A percentile compares a stretch with the other conserved stretches of the same genome.
These are phyloP conservation scores for Drosophila mauritiana DNA, from an alignment of 1,140 invertebrate genomes.

Conservation along the genomic window DNA sequence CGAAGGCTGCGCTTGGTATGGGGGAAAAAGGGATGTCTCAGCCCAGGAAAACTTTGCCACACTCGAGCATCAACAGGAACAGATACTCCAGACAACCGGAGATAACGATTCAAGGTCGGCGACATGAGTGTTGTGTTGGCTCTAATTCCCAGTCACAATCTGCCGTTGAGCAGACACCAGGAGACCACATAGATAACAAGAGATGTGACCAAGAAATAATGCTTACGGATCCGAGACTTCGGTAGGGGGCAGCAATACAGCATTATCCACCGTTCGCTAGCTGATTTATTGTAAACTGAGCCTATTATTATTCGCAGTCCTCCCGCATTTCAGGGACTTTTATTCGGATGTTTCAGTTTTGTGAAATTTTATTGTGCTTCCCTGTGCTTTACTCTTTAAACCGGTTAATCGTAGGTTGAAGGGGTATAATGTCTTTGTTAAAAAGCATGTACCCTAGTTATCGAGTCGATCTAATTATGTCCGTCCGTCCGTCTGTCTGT, in stretches of 20 bases:
- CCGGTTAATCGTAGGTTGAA: no score
- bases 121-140: conserved; percentile 20
- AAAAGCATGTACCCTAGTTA: no score
- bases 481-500: no score
- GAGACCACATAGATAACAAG: background rate
- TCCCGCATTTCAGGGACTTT: conserved; percentile 14
- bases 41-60: background rate
- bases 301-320: conserved; percentile 31
- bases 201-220: conserved; percentile 18
- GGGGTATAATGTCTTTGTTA: no score
- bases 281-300: conserved; percentile 48
- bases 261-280: conserved; percentile 40
- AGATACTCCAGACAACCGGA: background rate
- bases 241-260: conserved; percentile 18
- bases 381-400: conserved; percentile 11
- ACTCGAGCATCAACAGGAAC: background rate
- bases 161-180: conserved; percentile 17
- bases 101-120: conserved; percentile 8
- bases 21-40: no score
- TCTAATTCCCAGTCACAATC: conserved; percentile 35
- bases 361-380: conserved; percentile 25
- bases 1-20: background rate
- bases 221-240: background rate
- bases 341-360: conserved; percentile 15
- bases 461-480: no score